Conservation (phyloP, 1,140 invertebrate species). For the Plectrocnemia conspersa region DNA sequence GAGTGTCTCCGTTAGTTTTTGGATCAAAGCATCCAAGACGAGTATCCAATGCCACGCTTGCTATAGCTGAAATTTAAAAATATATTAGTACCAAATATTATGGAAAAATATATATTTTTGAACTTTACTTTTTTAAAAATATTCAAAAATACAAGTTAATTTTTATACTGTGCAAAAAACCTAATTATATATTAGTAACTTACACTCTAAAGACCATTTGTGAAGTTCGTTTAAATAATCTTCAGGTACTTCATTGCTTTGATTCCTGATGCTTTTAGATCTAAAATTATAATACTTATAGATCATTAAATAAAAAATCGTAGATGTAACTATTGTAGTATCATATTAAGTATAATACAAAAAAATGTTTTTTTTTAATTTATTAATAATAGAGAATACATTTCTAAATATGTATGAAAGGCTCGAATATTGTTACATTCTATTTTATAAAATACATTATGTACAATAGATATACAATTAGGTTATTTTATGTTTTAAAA, state of each 20-base stretch:
- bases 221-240: slow-evolving; percentile 79
- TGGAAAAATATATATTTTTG: neutral
- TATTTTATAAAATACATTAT: too few species aligned
- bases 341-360: too few species aligned
- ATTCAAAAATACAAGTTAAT: slow-evolving; percentile 4
- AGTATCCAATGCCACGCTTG: slow-evolving; percentile 72
- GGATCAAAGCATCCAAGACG: slow-evolving; percentile 67
- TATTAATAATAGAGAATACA: too few species aligned
- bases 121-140: neutral
- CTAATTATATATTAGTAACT: too few species aligned
- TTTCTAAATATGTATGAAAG: too few species aligned
- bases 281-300: too few species aligned
- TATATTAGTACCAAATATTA: too few species aligned
- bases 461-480: too few species aligned
- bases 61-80: slow-evolving; percentile 61
- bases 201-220: slow-evolving; percentile 86
- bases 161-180: neutral
- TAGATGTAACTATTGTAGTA: too few species aligned
- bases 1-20: slow-evolving; percentile 55
- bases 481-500: neutral
- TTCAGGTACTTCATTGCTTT: slow-evolving; percentile 63
- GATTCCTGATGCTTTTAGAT: slow-evolving; percentile 61
- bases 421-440: too few species aligned
- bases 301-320: too few species aligned
- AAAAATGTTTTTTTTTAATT: too few species aligned